A percentile compares a stretch with the other conserved stretches of the same genome.
These are phyloP conservation scores for Morpho deidamia DNA, from an alignment of 2,888 invertebrate species.

Conservation along the genomic window DNA sequence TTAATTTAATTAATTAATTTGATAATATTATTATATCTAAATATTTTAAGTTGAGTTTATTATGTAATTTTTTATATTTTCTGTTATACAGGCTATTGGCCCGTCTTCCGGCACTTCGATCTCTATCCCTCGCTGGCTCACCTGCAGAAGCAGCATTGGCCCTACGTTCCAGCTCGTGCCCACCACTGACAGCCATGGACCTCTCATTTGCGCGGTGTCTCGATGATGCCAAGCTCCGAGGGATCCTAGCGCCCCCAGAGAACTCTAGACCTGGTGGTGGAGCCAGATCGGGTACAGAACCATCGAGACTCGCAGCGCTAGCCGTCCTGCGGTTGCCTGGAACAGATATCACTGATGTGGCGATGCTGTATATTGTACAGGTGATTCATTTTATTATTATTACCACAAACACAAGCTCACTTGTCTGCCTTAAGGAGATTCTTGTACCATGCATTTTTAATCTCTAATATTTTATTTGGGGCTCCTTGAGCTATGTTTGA, in stretches of 20 bases:
- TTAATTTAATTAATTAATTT: too few species aligned
- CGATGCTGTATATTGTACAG: conserved; percentile 78
- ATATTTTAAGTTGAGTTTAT: too few species aligned
- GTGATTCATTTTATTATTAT: conserved; percentile 29
- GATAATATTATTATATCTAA: too few species aligned
- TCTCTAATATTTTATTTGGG: too few species aligned
- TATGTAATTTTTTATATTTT: background rate
- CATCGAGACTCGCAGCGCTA: conserved; percentile 82
- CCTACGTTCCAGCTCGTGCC: conserved; percentile 88
- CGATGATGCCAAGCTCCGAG: conserved; percentile 89
- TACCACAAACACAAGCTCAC: too few species aligned
- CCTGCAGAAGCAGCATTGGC: conserved; percentile 88
- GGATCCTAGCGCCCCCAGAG: conserved; percentile 91
- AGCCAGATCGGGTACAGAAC: conserved; percentile 58
- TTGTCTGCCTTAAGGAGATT: too few species aligned
- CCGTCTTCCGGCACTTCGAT: conserved; percentile 89
- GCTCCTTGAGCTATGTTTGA: too few species aligned
- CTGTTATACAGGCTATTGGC: conserved; percentile 80
- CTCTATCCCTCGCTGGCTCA: conserved; percentile 87
- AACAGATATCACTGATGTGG: conserved; percentile 94
- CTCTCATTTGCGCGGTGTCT: conserved; percentile 92
- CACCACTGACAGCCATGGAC: conserved; percentile 87
- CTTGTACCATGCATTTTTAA: too few species aligned
- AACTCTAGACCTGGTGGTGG: conserved; percentile 85
- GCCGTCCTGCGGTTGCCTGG: conserved; percentile 88